Base-by-base conservation (phyloP, 2,888 invertebrate species). In the Gastrophysa polygoni region DNA sequence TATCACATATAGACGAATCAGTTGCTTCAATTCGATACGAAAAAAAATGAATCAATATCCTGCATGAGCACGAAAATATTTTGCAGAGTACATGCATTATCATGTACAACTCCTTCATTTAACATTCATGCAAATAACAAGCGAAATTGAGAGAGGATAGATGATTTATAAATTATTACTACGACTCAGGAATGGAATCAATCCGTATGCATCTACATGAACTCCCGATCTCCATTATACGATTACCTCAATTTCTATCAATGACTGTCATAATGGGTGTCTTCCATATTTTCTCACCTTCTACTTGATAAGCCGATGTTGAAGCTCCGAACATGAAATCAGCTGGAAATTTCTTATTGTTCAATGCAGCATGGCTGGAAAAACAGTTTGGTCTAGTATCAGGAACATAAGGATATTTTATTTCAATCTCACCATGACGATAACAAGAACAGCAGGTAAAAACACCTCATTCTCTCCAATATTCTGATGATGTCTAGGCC, bases 241-340 rank as follows among this genome's bases (percentile, higher is more conserved):
- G n/a, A n/a, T n/a, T n/a, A n/a, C 11, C 32, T 32, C 11, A 7
- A 24, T 5, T 24, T 24, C 7, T 7, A 5, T 24, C 7, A 24
- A 24, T 24, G 7, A 32, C 11, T n/a, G n/a, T n/a, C n/a, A n/a
- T n/a, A n/a, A n/a, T n/a, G n/a, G n/a, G n/a, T n/a, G n/a, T n/a
- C n/a, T n/a, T n/a, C n/a, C n/a, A n/a, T n/a, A 44, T 6, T 29
- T 2, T 52, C 11, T 57, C 51, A 5, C 85, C 84, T 78, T 85
- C 84, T 6, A 83, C 70, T 73, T 84, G 84, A 71, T 84, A 84
- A 2, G 84, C 24, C 2, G 84, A 82, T 4, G 83, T 83, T 1
- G 83, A 78, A 7, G 70, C 72, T 2, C 77, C 78, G 54, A 76
- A 76, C 57, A 74, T 65, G 49, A 78, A 78, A 50, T 72, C 62